Conservation (phyloP, 2,113 vertebrate species). For the Myrmecobius fasciatus region DNA sequence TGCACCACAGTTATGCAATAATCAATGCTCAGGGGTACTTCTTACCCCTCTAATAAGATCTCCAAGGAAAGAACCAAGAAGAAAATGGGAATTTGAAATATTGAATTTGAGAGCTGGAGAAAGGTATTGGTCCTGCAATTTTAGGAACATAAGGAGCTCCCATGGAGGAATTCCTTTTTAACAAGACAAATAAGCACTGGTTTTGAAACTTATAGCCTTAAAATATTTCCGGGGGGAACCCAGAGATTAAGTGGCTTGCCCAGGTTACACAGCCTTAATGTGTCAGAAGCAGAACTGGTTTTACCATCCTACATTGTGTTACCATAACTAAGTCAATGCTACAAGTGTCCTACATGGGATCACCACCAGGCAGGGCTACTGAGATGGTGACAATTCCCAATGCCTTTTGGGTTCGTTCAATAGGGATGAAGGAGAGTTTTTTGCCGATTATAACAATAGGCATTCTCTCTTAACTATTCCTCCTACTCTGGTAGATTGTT, state of each 20-base stretch:
- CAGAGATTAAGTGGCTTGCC: neutral
- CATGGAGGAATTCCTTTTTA: neutral
- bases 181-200: neutral
- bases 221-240: neutral
- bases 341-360: slow-evolving; percentile 1
- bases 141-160: neutral
- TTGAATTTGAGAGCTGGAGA: neutral
- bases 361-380: slow-evolving; percentile 15
- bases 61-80: neutral
- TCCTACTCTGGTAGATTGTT: neutral
- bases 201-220: neutral
- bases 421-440: slow-evolving; percentile 32
- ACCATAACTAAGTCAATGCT: slow-evolving; percentile 23
- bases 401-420: slow-evolving; percentile 45
- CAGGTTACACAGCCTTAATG: neutral
- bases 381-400: slow-evolving; percentile 17
- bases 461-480: slow-evolving; percentile 14
- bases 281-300: neutral
- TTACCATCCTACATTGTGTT: slow-evolving; percentile 12
- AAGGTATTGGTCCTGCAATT: neutral
- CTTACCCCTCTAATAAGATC: neutral
- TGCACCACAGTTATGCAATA: neutral
- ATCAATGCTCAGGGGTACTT: neutral
- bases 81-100: neutral
- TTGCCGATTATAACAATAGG: slow-evolving; percentile 33